Percentiles rank a stretch among this genome's conserved stretches.
These are phyloP conservation scores for Rambutsinella grinnellia DNA, from an alignment of 2,888 invertebrate genomes.

Conservation along the genomic window DNA sequence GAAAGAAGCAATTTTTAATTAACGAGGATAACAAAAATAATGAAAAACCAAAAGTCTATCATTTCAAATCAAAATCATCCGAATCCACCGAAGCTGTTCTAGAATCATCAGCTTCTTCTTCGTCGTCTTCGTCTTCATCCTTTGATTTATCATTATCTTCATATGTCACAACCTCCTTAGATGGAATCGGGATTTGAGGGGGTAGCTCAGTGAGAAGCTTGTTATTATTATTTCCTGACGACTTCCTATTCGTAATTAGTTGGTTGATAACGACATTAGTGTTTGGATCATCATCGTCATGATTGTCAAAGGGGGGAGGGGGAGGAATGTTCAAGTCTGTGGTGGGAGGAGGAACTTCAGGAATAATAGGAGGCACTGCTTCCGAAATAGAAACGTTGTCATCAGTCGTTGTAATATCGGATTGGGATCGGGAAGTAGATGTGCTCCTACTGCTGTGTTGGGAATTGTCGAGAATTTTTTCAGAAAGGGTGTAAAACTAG, in stretches of 20 bases:
- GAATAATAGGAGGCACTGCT: too few species aligned
- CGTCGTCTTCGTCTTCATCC: neutral
- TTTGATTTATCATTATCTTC: too few species aligned
- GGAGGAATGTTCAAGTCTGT: slow-evolving; percentile 30
- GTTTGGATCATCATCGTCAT: slow-evolving; percentile 8
- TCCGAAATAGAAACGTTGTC: slow-evolving; percentile 16
- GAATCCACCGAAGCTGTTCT: too few species aligned
- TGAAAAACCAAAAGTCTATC: too few species aligned
- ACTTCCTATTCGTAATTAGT: neutral
- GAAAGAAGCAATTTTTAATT: too few species aligned
- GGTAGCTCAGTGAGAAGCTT: neutral
- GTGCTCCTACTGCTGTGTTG: slow-evolving; percentile 9
- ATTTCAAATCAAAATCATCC: too few species aligned
- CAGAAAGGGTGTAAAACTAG: slow-evolving; percentile 31
- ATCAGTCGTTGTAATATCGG: slow-evolving; percentile 21
- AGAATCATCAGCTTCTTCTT: too few species aligned
- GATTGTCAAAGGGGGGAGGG: slow-evolving; percentile 28
- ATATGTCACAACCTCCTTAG: too few species aligned
- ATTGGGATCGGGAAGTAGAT: slow-evolving; percentile 19
- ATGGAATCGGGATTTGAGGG: neutral
- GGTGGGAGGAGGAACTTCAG: neutral
- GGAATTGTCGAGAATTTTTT: slow-evolving; percentile 26
- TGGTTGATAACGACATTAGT: neutral
- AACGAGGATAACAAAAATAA: too few species aligned
- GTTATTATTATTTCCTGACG: neutral